Conservation (phyloP, 2,888 invertebrate genomes). For the Masnerella sp. region DNA sequence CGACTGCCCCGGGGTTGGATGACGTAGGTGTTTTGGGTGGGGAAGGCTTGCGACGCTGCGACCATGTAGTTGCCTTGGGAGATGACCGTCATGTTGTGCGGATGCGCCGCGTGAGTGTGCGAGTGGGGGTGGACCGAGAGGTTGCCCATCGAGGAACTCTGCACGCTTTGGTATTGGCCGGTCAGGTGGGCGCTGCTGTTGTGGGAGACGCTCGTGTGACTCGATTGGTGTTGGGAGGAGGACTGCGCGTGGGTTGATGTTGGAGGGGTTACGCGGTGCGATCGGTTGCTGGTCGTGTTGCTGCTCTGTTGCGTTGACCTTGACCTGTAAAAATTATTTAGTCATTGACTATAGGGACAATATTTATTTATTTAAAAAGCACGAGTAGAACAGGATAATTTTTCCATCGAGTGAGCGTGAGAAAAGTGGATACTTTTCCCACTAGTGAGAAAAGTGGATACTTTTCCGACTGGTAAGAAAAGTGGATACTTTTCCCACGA, state of each 20-base stretch:
- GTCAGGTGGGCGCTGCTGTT: slow-evolving; percentile 69
- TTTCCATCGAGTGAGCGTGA: too few species aligned
- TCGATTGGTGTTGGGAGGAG: slow-evolving; percentile 48
- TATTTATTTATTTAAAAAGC: too few species aligned
- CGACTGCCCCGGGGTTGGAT: slow-evolving; percentile 80
- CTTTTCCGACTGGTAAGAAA: too few species aligned
- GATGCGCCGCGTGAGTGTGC: slow-evolving; percentile 70
- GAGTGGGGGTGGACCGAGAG: slow-evolving; percentile 72
- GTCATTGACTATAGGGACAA: too few species aligned
- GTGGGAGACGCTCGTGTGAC: slow-evolving; percentile 68
- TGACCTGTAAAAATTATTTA: slow-evolving; percentile 67
- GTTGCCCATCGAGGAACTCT: slow-evolving; percentile 71
- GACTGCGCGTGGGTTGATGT: slow-evolving; percentile 66
- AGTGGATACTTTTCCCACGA: too few species aligned
- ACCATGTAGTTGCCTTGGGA: slow-evolving; percentile 80
- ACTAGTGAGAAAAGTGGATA: too few species aligned
- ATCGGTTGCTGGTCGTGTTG: slow-evolving; percentile 61
- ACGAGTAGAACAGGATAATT: too few species aligned
- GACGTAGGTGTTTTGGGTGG: slow-evolving; percentile 84
- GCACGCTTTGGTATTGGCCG: slow-evolving; percentile 71
- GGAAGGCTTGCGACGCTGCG: slow-evolving; percentile 81
- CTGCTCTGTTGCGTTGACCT: slow-evolving; percentile 73
- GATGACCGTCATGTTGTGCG: slow-evolving; percentile 80
- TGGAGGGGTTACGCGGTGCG: slow-evolving; percentile 74
- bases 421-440: too few species aligned